Conservation (phyloP, 2,797 vertebrate species). For the Novumbra hubbsi region DNA sequence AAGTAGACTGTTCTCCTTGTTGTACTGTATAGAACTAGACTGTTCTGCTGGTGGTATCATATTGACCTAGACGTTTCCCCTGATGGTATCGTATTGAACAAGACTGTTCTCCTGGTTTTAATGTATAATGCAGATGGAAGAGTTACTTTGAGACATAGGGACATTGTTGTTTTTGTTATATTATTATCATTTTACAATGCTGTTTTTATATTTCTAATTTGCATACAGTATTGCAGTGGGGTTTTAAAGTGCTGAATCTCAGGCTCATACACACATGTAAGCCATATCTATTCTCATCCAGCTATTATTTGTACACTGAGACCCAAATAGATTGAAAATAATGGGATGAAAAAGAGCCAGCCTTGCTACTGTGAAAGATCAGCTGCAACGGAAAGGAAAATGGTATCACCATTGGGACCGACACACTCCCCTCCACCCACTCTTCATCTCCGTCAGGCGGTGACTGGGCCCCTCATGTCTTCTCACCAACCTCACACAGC, state of each 20-base stretch:
- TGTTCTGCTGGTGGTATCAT: too few species aligned
- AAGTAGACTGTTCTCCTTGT: not conserved
- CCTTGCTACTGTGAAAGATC: not conserved
- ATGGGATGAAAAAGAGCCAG: constrained; percentile 1
- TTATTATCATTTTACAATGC: not conserved
- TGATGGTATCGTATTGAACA: not conserved
- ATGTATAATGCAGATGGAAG: too few species aligned
- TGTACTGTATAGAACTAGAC: not conserved
- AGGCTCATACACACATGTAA: not conserved
- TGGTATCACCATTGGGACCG: not conserved
- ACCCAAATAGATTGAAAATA: not conserved
- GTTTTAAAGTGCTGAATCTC: not conserved
- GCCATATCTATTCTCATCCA: not conserved
- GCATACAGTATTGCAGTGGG: not conserved
- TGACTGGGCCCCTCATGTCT: not conserved
- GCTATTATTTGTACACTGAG: not conserved
- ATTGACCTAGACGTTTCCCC: too few species aligned
- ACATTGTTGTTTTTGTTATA: not conserved
- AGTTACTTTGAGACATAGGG: too few species aligned
- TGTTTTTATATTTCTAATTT: not conserved
- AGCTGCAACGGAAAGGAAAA: not conserved
- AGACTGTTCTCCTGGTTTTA: not conserved
- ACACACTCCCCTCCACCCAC: not conserved
- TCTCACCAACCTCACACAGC: not conserved
- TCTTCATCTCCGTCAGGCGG: not conserved